Evolutionary conservation across 2,888 invertebrate genomes (phyloP).

Genomic region (Drosophila lutescens): DNA sequence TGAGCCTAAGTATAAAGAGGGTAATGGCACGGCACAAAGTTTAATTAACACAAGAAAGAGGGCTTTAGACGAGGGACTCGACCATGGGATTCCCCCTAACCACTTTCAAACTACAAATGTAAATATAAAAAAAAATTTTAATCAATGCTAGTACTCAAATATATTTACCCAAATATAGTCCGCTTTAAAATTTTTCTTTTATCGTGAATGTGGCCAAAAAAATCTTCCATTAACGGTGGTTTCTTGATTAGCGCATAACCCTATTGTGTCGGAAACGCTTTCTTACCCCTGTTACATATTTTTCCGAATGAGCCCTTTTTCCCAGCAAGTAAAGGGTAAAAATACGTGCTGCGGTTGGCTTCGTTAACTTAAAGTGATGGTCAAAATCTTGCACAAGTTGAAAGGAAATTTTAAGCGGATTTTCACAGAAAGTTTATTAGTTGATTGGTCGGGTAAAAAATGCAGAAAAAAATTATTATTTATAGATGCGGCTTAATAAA

Average conservation of each 20-base stretch:
- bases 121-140: not conserved
- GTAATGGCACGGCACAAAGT: constrained; percentile 59
- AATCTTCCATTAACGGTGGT: too few species aligned
- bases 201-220: too few species aligned
- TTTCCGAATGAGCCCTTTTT: not conserved
- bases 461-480: constrained; percentile 5
- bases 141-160: not conserved
- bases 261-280: too few species aligned
- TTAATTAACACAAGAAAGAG: constrained; percentile 60
- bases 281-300: not conserved
- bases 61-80: not conserved
- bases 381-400: constrained; percentile 41
- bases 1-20: constrained; percentile 47
- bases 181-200: too few species aligned
- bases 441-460: constrained; percentile 22
- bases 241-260: too few species aligned
- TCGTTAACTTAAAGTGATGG: constrained; percentile 50
- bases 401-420: constrained; percentile 52
- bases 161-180: too few species aligned
- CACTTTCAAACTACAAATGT: not conserved
- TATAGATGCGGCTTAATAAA: constrained; percentile 9
- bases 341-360: constrained; percentile 51
- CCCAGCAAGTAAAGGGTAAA: not conserved
- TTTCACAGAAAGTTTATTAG: constrained; percentile 36
- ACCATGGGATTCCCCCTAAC: not conserved